A percentile compares a stretch with the other conserved stretches of the same genome.
Evolutionary conservation across 92 coral and sea anemone genomes (phyloP).

Genomic region (Diadumene lineata): DNA sequence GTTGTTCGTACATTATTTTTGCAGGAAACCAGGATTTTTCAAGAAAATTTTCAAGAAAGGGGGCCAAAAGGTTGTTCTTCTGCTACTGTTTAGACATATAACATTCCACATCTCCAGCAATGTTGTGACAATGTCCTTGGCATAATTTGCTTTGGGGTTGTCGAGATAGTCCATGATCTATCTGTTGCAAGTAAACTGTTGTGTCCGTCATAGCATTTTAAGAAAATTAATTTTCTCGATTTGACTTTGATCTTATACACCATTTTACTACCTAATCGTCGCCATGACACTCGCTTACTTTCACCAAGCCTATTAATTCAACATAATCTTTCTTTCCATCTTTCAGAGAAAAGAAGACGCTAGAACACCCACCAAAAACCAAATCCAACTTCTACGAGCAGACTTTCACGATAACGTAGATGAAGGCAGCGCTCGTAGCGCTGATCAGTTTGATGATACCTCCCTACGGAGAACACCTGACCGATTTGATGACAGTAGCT

Average conservation of each 20-base stretch:
- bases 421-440: slow-evolving; percentile 19
- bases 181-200: too few relatives aligned
- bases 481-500: slow-evolving; percentile 73
- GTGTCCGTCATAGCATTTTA: too few relatives aligned
- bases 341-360: slow-evolving; percentile 82
- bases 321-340: neutral
- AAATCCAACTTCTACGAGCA: slow-evolving; percentile 73
- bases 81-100: too few relatives aligned
- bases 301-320: too few relatives aligned
- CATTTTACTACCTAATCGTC: neutral
- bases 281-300: too few relatives aligned
- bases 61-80: slow-evolving; percentile 72
- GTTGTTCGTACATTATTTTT: neutral
- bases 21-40: slow-evolving; percentile 86
- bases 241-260: too few relatives aligned
- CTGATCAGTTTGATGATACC: slow-evolving; percentile 43
- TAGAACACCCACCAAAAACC: slow-evolving; percentile 38
- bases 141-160: too few relatives aligned
- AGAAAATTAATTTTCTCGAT: too few relatives aligned
- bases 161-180: too few relatives aligned
- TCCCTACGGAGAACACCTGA: slow-evolving; percentile 43
- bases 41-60: slow-evolving; percentile 81
- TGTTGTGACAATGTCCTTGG: too few relatives aligned
- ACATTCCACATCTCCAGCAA: too few relatives aligned
- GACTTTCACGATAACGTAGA: slow-evolving; percentile 75